phyloP scores from a whole-genome alignment of 2,888 invertebrate genomes.

The Heliconius charithonia region DNA sequence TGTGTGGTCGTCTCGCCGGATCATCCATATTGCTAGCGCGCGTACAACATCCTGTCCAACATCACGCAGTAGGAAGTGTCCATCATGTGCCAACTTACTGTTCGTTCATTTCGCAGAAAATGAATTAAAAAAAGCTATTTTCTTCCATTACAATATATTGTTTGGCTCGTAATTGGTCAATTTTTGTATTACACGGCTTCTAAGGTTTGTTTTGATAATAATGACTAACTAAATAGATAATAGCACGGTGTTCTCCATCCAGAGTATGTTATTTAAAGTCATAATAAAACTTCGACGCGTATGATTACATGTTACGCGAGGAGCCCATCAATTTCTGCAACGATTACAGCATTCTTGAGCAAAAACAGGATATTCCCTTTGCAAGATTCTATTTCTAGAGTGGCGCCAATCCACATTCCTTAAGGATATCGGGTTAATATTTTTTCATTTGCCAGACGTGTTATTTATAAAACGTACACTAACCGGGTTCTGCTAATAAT shows the following conservation, averaged over 20 bases:
- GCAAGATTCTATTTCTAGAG: constrained; percentile 71
- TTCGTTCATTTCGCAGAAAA: constrained; percentile 43
- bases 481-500: constrained; percentile 53
- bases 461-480: constrained; percentile 72
- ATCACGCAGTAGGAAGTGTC: constrained; percentile 70
- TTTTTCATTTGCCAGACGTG: constrained; percentile 62
- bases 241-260: background rate
- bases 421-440: constrained; percentile 72
- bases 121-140: constrained; percentile 23
- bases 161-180: constrained; percentile 24
- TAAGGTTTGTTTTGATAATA: constrained; percentile 10
- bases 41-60: constrained; percentile 69
- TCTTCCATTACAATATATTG: constrained; percentile 23
- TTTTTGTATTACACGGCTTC: constrained; percentile 11
- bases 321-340: constrained; percentile 35
- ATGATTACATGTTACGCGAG: constrained; percentile 11
- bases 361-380: constrained; percentile 55
- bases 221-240: constrained; percentile 17
- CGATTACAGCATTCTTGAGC: constrained; percentile 37
- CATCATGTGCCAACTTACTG: constrained; percentile 54
- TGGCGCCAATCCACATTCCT: constrained; percentile 80
- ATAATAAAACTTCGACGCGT: constrained; percentile 9
- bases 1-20: constrained; percentile 70
- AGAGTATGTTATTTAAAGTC: constrained; percentile 15
- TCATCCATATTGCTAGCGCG: constrained; percentile 75